Conservation (phyloP, 1,140 invertebrate species). For the Batillaria attramentaria region DNA sequence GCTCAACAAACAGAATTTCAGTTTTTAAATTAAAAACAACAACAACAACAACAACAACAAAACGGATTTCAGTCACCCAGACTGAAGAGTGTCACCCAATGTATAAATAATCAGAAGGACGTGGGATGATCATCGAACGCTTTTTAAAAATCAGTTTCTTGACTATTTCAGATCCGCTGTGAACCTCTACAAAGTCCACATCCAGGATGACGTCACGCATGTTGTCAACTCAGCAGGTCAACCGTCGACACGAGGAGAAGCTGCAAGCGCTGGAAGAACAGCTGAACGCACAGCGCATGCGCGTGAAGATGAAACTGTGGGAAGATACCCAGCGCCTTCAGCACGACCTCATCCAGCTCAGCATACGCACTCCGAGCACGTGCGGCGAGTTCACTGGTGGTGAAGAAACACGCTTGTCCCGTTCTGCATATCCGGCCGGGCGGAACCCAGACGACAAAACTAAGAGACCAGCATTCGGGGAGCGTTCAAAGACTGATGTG, state of each 20-base stretch:
- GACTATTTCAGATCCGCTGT: no score
- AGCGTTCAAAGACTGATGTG: no score
- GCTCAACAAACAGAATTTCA: no score
- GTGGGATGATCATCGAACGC: no score
- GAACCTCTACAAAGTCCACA: no score
- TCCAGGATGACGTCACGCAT: slow-evolving; percentile 3
- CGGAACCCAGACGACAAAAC: not conserved
- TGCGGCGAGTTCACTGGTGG: not conserved
- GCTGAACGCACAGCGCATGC: not conserved
- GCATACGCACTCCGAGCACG: slow-evolving; percentile 6
- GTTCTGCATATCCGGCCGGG: no score
- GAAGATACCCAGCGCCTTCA: slow-evolving; percentile 6
- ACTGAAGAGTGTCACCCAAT: no score
- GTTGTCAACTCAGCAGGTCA: slow-evolving; percentile 3
- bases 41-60: no score
- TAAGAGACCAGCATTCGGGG: not conserved
- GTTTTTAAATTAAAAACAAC: no score
- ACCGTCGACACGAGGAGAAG: slow-evolving; percentile 12
- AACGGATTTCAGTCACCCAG: no score
- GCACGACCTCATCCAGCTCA: not conserved
- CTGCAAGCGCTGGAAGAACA: not conserved
- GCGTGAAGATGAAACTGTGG: slow-evolving; percentile 7
- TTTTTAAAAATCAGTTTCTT: no score
- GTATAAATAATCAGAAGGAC: no score
- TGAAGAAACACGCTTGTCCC: not conserved